Base-by-base conservation (phyloP, 2,113 vertebrate genomes). In the Nesogale talazaci region DNA sequence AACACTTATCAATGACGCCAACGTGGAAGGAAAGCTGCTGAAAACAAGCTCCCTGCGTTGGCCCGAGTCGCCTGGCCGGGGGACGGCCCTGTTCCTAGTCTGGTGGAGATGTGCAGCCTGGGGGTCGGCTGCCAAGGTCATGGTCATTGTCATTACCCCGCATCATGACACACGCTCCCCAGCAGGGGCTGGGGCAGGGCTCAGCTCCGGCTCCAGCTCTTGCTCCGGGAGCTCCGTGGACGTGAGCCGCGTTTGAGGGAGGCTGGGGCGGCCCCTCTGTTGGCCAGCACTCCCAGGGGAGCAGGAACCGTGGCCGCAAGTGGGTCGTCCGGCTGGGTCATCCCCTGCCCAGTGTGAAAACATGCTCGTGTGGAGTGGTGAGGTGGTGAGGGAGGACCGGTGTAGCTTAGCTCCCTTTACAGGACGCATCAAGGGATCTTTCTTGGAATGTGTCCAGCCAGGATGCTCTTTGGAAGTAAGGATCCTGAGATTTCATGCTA, bases 1-100 rank as follows among this genome's bases (percentile, higher is more conserved):
- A 93, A 95, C 94, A 95, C 93, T 97, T 95, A 95, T 97, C 95
- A 96, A 96, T 93, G 95, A 92, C 95, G 86, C 92, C 90, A 90
- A 83, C 1, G 11, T 86, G 90, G 90, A 92, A 96, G 72, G 59
- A 94, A 96, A 94, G 80, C 87, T 69, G 74, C 59, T 4, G 38
- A 83, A 92, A 95, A 93, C 93, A 94, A 92, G 92, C 86, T 79
- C 78, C 34, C 20, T 69, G 70, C 70, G 15, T 59, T 84, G 94
- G 86, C 74, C 40, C 72, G 84, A 92, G 81, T 56, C 1, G 59
- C 77, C 31, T 89, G 89, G 83, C 57, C 61, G 57, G 76, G 59
- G 14, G 25, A 38, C 56, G 83, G 25, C 61, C 25, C 27, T 89
- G 80, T 86, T 79, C 72, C 80, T 93, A 83, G 46, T 25, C 2